Evolutionary conservation across 1,140 invertebrate genomes (phyloP).

Genomic region (Octopus sinensis): DNA sequence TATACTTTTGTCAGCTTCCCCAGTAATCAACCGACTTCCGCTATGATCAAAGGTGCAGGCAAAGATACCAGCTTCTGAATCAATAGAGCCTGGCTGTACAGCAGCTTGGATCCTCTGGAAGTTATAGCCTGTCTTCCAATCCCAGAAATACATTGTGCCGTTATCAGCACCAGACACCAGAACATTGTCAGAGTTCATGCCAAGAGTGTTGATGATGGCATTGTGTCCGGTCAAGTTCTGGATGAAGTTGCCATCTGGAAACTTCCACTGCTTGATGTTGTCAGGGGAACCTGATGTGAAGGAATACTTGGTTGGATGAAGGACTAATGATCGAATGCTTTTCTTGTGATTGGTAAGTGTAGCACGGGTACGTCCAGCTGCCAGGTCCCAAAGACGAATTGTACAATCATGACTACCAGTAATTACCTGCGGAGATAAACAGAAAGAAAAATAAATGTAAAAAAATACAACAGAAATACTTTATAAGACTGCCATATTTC

Average conservation of each 20-base stretch:
- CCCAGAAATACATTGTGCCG: slow-evolving; percentile 97
- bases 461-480: no score
- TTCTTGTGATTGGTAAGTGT: slow-evolving; percentile 99
- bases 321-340: slow-evolving; percentile 84
- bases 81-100: slow-evolving; percentile 98
- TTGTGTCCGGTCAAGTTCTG: slow-evolving; percentile 97
- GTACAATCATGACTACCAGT: slow-evolving; percentile 72
- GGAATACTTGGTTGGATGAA: slow-evolving; percentile 91
- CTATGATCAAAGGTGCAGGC: slow-evolving; percentile 92
- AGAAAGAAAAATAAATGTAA: neutral
- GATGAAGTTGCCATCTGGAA: slow-evolving; percentile 96
- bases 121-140: slow-evolving; percentile 98
- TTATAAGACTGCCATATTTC: no score
- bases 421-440: slow-evolving; percentile 59
- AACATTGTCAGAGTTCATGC: slow-evolving; percentile 89
- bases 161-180: slow-evolving; percentile 94
- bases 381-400: slow-evolving; percentile 93
- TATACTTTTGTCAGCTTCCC: slow-evolving; percentile 98
- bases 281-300: slow-evolving; percentile 97
- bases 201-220: slow-evolving; percentile 94
- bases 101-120: slow-evolving; percentile 90
- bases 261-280: slow-evolving; percentile 99
- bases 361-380: slow-evolving; percentile 88
- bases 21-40: slow-evolving; percentile 88
- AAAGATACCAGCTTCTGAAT: slow-evolving; percentile 96